phyloP scores from a whole-genome alignment of 2,888 invertebrate genomes.

The Orthonychiurus folsomi region DNA sequence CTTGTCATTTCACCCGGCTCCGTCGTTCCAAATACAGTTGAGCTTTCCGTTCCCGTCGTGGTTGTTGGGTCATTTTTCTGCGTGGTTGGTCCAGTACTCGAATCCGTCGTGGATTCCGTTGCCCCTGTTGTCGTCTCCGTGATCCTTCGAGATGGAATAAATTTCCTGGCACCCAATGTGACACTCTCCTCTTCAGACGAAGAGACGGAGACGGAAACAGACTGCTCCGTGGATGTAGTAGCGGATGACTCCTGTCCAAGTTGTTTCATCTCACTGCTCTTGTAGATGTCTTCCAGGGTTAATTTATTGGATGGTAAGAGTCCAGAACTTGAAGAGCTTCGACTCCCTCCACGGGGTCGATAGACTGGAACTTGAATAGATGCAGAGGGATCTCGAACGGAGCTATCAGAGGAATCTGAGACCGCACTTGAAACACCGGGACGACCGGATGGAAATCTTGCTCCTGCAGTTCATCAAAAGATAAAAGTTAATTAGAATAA shows the following conservation, averaged over 20 bases:
- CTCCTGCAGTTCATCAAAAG: slow-evolving; percentile 22
- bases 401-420: not conserved
- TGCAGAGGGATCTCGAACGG: slow-evolving; percentile 12
- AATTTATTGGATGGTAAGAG: slow-evolving; percentile 11
- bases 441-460: slow-evolving; percentile 38
- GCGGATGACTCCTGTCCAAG: slow-evolving; percentile 14
- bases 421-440: slow-evolving; percentile 21
- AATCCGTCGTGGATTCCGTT: not conserved
- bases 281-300: slow-evolving; percentile 36
- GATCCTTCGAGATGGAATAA: not conserved
- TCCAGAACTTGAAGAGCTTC: not conserved
- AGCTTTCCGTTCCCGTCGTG: slow-evolving; percentile 4
- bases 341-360: slow-evolving; percentile 17
- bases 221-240: slow-evolving; percentile 26
- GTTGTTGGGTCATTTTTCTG: slow-evolving; percentile 4
- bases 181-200: not conserved
- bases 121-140: not conserved
- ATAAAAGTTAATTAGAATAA: not conserved
- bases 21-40: not conserved
- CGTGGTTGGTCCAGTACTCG: not conserved
- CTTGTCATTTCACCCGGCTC: slow-evolving; percentile 13
- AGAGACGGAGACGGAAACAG: not conserved
- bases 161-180: not conserved
- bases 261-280: slow-evolving; percentile 32
- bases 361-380: slow-evolving; percentile 33